phyloP scores from a whole-genome alignment of 2,888 invertebrate species.

The Nowickia ferox region DNA sequence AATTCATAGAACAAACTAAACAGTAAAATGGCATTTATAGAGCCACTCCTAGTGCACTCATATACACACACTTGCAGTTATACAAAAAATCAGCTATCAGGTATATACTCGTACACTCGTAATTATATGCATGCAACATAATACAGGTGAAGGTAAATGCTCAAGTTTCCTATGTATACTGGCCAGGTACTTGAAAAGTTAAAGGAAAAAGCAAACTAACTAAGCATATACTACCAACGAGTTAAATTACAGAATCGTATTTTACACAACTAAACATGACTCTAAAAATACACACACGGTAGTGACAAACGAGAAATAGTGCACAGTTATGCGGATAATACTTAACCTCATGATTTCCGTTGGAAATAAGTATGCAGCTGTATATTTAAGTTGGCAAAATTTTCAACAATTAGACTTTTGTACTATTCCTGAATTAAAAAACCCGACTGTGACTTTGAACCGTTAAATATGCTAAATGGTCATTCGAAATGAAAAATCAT shows the following conservation, averaged over 20 bases:
- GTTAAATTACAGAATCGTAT: not conserved
- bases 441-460: too few relatives aligned
- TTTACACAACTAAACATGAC: not conserved
- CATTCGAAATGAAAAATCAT: too few relatives aligned
- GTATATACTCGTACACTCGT: constrained; percentile 15
- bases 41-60: constrained; percentile 52
- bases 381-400: too few relatives aligned
- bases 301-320: constrained; percentile 11
- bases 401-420: too few relatives aligned
- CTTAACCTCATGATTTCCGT: constrained; percentile 55
- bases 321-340: constrained; percentile 37
- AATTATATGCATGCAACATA: not conserved
- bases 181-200: constrained; percentile 19
- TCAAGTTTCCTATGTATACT: not conserved
- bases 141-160: not conserved
- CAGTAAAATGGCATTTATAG: constrained; percentile 30
- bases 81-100: too few relatives aligned
- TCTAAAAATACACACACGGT: not conserved
- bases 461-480: too few relatives aligned
- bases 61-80: constrained; percentile 29
- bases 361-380: constrained; percentile 46
- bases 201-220: constrained; percentile 9
- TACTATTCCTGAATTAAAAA: too few relatives aligned
- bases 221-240: constrained; percentile 1
- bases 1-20: constrained; percentile 30